Base-by-base conservation (phyloP, 2,113 vertebrate genomes). In the Leptocoma aspasia region DNA sequence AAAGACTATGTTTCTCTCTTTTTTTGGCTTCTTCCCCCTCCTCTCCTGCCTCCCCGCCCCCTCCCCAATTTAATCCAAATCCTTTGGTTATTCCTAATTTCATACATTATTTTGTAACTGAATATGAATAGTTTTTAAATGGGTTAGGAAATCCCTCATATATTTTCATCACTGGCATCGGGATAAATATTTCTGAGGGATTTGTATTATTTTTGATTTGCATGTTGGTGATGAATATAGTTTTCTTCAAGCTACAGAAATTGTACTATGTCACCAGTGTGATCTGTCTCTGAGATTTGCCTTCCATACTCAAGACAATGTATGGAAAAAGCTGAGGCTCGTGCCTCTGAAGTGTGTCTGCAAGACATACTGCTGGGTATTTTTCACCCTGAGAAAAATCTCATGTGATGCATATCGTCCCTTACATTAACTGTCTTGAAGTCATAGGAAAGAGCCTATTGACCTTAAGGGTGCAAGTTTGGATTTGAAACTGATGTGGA, bases 21-120 rank as follows among this genome's bases (percentile, higher is more conserved):
- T n/a, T 47, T n/a, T 50, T 42, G 21, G 3, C 17, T 35, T 76
- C 30, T 50, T 2, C 15, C 1, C 20, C 8, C 12, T 35, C 13
- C 47, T 45, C 13, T 26, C 6, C 27, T 2, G 6, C 9, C 6
- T 19, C 15, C 2, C 3, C 0, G n/a, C n/a, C n/a, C 6, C 12
- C 6, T 4, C 7, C 4, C 20, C 10, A 20, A 1, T 39, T 59
- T 21, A 69, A 69, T 69, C 10, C 8, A 92, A 93, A 85, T 61
- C 2, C 12, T 30, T 68, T 80, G 15, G 7, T 47, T 92, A 45
- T 77, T 88, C 39, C 23, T 75, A 45, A 84, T 37, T 57, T 75
- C 27, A 73, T 33, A 53, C 39, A 53, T 72, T 12, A 33, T 59
- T 47, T 71, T 81, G 9, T 69, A 82, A 64, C 17, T 54, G 26